phyloP scores from a whole-genome alignment of 2,113 vertebrate species.

The Polypterus senegalus region DNA sequence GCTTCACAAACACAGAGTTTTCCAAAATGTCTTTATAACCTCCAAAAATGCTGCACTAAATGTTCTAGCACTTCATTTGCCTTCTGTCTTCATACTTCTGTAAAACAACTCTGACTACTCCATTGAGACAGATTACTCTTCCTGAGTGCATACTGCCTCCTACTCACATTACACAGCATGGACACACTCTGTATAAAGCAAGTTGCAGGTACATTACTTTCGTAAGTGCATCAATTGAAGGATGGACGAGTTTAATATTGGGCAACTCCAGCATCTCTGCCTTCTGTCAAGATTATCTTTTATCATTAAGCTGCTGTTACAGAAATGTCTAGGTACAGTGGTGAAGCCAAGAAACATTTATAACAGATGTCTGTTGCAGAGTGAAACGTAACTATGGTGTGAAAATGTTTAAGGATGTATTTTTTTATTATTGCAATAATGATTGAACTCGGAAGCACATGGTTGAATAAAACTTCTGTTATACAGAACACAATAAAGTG shows the following conservation, averaged over 20 bases:
- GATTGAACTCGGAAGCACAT: too few relatives aligned
- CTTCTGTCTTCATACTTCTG: background rate
- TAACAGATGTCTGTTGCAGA: background rate
- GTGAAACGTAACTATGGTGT: too few relatives aligned
- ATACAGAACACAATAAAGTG: too few relatives aligned
- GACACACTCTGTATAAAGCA: background rate
- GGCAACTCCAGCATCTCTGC: conserved; percentile 2
- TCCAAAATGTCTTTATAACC: background rate
- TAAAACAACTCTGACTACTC: background rate
- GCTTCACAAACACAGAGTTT: background rate
- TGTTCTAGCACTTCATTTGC: too few relatives aligned
- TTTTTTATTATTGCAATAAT: too few relatives aligned
- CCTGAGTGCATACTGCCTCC: background rate
- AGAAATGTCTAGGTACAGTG: background rate
- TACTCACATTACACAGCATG: background rate
- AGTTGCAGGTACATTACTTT: background rate
- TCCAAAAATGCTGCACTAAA: too few relatives aligned
- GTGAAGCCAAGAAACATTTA: background rate
- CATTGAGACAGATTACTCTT: conserved; percentile 1
- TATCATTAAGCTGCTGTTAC: background rate
- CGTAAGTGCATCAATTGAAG: conserved; percentile 1
- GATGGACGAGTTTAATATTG: conserved; percentile 2
- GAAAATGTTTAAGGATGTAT: too few relatives aligned
- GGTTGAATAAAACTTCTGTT: too few relatives aligned
- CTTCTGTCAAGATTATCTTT: conserved; percentile 1